A percentile compares a stretch with the other conserved stretches of the same genome.
phyloP scores from a whole-genome alignment of 2,888 invertebrate genomes.

The Buathra laborator region DNA sequence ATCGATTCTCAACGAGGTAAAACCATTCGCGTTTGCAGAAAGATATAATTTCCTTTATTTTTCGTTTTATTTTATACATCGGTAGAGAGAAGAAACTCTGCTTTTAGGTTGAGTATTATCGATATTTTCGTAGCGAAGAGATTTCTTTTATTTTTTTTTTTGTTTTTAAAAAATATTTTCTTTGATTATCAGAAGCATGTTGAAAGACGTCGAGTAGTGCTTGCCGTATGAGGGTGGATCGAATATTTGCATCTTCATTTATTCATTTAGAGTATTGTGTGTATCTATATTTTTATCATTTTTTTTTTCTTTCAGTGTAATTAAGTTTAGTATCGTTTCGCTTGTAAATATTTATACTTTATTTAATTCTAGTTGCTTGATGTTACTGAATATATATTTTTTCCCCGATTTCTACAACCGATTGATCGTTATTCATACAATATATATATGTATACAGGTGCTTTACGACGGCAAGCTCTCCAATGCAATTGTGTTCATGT shows the following conservation, averaged over 20 bases:
- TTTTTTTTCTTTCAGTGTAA: conserved; percentile 26
- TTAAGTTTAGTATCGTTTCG: conserved; percentile 27
- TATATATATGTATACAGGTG: conserved; percentile 88
- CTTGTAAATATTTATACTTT: conserved; percentile 60
- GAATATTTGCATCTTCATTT: conserved; percentile 49
- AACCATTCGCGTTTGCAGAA: conserved; percentile 49
- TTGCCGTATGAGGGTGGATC: conserved; percentile 34
- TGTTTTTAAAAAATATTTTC: not conserved
- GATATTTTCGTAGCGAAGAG: conserved; percentile 26
- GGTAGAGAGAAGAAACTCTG: not conserved
- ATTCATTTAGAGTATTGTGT: conserved; percentile 27
- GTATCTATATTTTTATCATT: not conserved
- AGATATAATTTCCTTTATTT: conserved; percentile 59
- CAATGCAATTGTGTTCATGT: conserved; percentile 99
- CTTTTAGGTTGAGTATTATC: conserved; percentile 33
- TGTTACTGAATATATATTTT: conserved; percentile 21
- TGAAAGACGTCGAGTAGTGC: conserved; percentile 5
- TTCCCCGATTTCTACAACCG: not conserved
- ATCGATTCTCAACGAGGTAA: conserved; percentile 80
- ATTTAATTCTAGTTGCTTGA: conserved; percentile 40
- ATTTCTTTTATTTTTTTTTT: not conserved
- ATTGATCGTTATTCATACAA: conserved; percentile 11
- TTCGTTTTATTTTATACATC: conserved; percentile 15
- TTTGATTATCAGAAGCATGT: conserved; percentile 12
- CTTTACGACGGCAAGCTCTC: conserved; percentile 99